These are phyloP conservation scores for Hydrophis major DNA, from an alignment of 2,797 vertebrate genomes.

Conservation along the genomic window DNA sequence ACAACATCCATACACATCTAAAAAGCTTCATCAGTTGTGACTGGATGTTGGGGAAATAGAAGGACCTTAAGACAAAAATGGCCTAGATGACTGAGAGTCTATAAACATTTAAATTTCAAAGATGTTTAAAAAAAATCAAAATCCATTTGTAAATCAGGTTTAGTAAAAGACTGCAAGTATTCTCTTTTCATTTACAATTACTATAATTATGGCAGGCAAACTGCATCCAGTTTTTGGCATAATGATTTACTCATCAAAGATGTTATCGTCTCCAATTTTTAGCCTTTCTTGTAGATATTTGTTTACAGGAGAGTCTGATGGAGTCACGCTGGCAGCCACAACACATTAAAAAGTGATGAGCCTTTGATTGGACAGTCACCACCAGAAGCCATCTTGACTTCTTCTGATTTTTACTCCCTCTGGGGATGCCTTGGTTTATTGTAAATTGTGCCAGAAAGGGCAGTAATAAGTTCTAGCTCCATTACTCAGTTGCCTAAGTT, in stretches of 20 bases:
- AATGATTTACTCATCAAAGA: not conserved
- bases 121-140: not conserved
- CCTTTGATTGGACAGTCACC: not conserved
- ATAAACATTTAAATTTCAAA: not conserved
- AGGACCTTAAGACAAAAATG: not conserved
- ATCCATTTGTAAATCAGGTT: not conserved
- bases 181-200: not conserved
- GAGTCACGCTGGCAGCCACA: not conserved
- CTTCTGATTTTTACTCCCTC: not conserved
- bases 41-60: not conserved
- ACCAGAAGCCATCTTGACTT: not conserved
- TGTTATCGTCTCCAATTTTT: accelerated
- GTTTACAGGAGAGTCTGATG: not conserved
- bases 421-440: not conserved
- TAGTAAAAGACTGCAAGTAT: not conserved
- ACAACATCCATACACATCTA: not conserved
- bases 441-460: not conserved
- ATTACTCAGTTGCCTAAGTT: not conserved
- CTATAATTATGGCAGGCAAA: not conserved
- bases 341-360: not conserved
- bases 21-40: not conserved
- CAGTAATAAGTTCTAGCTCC: not conserved
- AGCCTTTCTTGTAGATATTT: not conserved
- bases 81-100: not conserved
- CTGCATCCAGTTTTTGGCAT: not conserved